Percentiles rank a stretch among this genome's conserved stretches.
Evolutionary conservation across 1,140 invertebrate species (phyloP).

Genomic region (Habropoda laboriosa): DNA sequence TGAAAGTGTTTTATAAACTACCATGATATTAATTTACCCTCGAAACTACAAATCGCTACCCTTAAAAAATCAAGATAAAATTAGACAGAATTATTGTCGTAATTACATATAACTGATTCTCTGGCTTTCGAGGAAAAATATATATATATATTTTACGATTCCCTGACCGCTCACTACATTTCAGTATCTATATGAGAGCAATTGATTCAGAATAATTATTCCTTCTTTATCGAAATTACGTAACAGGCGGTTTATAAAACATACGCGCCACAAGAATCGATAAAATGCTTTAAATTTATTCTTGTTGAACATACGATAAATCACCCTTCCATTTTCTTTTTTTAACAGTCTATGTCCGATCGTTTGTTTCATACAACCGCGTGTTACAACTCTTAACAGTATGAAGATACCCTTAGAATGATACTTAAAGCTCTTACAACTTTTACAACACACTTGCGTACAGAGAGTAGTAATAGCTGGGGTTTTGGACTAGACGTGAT

Average conservation of each 20-base stretch:
- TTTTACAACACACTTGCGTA: constrained; percentile 78
- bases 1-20: constrained; percentile 51
- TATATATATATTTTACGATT: constrained; percentile 45
- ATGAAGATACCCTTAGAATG: constrained; percentile 71
- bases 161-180: constrained; percentile 69
- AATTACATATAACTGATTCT: constrained; percentile 61
- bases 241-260: constrained; percentile 58
- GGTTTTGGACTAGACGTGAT: constrained; percentile 81
- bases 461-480: constrained; percentile 76
- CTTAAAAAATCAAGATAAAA: constrained; percentile 61
- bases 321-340: constrained; percentile 45
- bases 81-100: constrained; percentile 77
- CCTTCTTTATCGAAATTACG: constrained; percentile 20
- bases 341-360: constrained; percentile 60
- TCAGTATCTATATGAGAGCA: constrained; percentile 73
- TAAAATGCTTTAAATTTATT: constrained; percentile 41
- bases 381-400: constrained; percentile 63
- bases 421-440: constrained; percentile 79
- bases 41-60: constrained; percentile 38
- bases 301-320: constrained; percentile 48
- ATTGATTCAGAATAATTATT: constrained; percentile 40
- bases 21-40: constrained; percentile 38
- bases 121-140: constrained; percentile 53
- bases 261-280: constrained; percentile 50
- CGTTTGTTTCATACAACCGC: constrained; percentile 49